A percentile compares a stretch with the other conserved stretches of the same genome.
Conservation (phyloP, 1,140 invertebrate species). For the Drosophila simulans region DNA sequence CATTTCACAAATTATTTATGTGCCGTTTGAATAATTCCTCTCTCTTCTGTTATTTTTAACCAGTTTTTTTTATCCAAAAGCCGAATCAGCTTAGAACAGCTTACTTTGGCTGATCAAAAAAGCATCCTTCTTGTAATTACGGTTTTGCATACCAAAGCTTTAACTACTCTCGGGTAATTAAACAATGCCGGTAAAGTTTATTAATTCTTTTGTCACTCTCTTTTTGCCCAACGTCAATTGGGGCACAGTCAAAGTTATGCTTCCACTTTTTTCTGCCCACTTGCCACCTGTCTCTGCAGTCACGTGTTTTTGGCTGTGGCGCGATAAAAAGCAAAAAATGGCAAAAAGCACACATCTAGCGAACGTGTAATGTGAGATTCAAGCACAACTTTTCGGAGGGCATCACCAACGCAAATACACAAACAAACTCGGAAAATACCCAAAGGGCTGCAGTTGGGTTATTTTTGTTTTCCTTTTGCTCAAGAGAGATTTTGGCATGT, state of each 20-base stretch:
- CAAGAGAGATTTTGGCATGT: constrained; percentile 71
- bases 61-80: too few species aligned
- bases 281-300: constrained; percentile 36
- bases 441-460: constrained; percentile 43
- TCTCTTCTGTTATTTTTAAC: too few species aligned
- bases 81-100: background rate
- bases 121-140: constrained; percentile 24
- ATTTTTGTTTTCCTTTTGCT: constrained; percentile 56
- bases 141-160: constrained; percentile 17
- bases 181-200: constrained; percentile 41
- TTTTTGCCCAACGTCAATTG: constrained; percentile 20
- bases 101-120: constrained; percentile 5
- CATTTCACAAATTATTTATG: too few species aligned
- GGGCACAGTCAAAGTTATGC: constrained; percentile 23
- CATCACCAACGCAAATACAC: constrained; percentile 24
- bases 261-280: constrained; percentile 11
- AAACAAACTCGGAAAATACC: constrained; percentile 25
- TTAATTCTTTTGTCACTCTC: constrained; percentile 41
- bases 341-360: constrained; percentile 29
- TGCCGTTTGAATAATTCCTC: too few species aligned
- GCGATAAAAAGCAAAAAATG: constrained; percentile 49
- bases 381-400: constrained; percentile 54
- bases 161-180: constrained; percentile 34
- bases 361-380: constrained; percentile 50
- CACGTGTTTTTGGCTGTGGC: constrained; percentile 51